Evolutionary conservation across 1,140 invertebrate genomes (phyloP).

Genomic region (Drosophila orosa): DNA sequence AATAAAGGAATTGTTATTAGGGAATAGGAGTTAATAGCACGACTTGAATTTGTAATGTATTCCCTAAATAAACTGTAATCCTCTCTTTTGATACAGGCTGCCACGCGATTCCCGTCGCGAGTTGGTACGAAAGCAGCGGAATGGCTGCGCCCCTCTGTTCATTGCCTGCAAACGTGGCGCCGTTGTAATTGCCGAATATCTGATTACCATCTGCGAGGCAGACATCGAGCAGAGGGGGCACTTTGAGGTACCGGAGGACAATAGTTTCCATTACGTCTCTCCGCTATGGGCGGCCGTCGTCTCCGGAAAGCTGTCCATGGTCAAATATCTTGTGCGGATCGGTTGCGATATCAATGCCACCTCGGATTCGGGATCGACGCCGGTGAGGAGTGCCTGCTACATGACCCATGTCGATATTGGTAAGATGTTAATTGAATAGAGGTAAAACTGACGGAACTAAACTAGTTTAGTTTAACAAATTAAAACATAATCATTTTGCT

Average conservation of each 20-base stretch:
- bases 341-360: slow-evolving; percentile 93
- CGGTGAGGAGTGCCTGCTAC: slow-evolving; percentile 94
- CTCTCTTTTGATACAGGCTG: slow-evolving; percentile 40
- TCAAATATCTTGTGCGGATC: slow-evolving; percentile 91
- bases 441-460: not conserved
- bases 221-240: slow-evolving; percentile 93
- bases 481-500: not conserved
- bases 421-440: slow-evolving; percentile 47
- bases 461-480: not conserved
- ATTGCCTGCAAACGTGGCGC: slow-evolving; percentile 93
- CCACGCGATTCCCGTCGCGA: slow-evolving; percentile 72
- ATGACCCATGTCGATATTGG: slow-evolving; percentile 95
- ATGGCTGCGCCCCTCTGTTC: slow-evolving; percentile 94
- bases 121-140: slow-evolving; percentile 82
- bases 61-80: not conserved
- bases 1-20: no score
- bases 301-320: slow-evolving; percentile 91
- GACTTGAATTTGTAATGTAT: not conserved
- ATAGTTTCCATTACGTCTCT: slow-evolving; percentile 92
- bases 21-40: not conserved
- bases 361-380: slow-evolving; percentile 94
- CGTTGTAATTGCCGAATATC: slow-evolving; percentile 94
- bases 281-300: slow-evolving; percentile 97
- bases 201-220: slow-evolving; percentile 92
- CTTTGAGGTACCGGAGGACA: slow-evolving; percentile 89